Conservation (phyloP, 2,888 invertebrate genomes). For the Temnothorax ravouxi region DNA sequence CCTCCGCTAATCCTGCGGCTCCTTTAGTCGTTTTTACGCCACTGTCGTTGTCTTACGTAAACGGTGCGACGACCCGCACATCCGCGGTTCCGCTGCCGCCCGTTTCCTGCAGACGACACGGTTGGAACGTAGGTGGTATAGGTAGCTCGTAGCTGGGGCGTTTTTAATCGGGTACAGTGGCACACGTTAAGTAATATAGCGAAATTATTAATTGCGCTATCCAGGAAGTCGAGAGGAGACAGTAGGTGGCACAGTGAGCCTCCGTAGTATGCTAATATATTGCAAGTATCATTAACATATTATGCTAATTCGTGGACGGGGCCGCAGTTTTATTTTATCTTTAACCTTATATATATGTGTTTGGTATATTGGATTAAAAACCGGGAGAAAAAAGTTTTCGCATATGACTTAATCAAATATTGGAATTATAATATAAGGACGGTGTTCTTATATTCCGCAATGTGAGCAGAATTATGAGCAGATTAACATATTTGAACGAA, state of each 20-base stretch:
- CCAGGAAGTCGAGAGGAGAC: slow-evolving; percentile 24
- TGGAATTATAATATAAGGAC: slow-evolving; percentile 7
- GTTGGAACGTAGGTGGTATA: background rate
- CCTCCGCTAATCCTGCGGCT: slow-evolving; percentile 49
- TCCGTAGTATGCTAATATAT: slow-evolving; percentile 23
- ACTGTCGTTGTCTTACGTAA: slow-evolving; percentile 65
- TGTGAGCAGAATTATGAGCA: background rate
- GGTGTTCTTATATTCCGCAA: background rate
- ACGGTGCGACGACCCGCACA: slow-evolving; percentile 54
- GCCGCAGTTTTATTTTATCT: slow-evolving; percentile 14
- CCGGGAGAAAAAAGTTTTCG: background rate
- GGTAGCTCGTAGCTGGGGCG: slow-evolving; percentile 5
- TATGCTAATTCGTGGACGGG: slow-evolving; percentile 29
- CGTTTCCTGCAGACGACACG: slow-evolving; percentile 28
- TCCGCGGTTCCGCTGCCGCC: slow-evolving; percentile 33
- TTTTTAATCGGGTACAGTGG: slow-evolving; percentile 37
- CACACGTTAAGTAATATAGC: slow-evolving; percentile 20
- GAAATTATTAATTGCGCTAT: slow-evolving; percentile 51
- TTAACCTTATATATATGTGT: background rate
- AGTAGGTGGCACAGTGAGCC: slow-evolving; percentile 20
- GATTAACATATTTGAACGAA: slow-evolving; percentile 14
- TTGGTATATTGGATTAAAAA: background rate
- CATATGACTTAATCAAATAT: slow-evolving; percentile 12
- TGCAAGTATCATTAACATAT: slow-evolving; percentile 41
- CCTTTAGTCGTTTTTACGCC: slow-evolving; percentile 64